Percentiles rank a stretch among this genome's conserved stretches.
Conservation (phyloP, 2,888 invertebrate genomes). For the Pterostichus madidus region DNA sequence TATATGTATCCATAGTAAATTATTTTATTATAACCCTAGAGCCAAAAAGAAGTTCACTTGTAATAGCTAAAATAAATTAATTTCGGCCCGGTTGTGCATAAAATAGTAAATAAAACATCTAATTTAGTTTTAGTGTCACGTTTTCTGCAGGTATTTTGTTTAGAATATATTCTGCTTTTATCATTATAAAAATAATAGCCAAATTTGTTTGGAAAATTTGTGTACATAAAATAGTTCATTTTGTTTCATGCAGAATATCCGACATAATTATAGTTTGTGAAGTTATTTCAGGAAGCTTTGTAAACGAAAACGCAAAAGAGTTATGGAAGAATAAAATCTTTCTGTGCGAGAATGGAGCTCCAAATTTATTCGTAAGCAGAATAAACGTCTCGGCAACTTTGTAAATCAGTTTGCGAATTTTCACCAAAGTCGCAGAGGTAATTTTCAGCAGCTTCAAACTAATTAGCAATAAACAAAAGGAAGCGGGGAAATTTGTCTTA, state of each 20-base stretch:
- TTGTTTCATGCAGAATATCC: background rate
- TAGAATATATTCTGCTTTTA: too few species aligned
- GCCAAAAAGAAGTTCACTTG: too few species aligned
- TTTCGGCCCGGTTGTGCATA: too few species aligned
- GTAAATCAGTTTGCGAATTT: slow-evolving; percentile 52
- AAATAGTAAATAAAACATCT: too few species aligned
- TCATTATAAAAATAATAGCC: too few species aligned
- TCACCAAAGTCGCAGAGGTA: slow-evolving; percentile 42
- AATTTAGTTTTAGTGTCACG: too few species aligned
- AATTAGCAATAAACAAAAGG: slow-evolving; percentile 55
- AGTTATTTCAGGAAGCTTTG: background rate
- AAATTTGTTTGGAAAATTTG: too few species aligned
- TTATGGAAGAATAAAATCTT: slow-evolving; percentile 31
- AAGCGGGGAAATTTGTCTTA: slow-evolving; percentile 47
- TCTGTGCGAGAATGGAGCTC: background rate
- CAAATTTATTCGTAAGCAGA: slow-evolving; percentile 24
- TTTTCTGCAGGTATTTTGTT: too few species aligned
- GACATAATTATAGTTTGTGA: slow-evolving; percentile 4
- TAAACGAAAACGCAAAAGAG: background rate
- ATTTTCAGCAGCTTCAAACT: slow-evolving; percentile 32
- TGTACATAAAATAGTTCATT: background rate
- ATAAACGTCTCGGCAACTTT: slow-evolving; percentile 20
- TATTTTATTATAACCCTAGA: too few species aligned
- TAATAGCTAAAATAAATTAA: too few species aligned
- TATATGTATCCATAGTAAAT: too few species aligned